Evolutionary conservation across 2,888 invertebrate species (phyloP).

Genomic region (Drosophila rubida): DNA sequence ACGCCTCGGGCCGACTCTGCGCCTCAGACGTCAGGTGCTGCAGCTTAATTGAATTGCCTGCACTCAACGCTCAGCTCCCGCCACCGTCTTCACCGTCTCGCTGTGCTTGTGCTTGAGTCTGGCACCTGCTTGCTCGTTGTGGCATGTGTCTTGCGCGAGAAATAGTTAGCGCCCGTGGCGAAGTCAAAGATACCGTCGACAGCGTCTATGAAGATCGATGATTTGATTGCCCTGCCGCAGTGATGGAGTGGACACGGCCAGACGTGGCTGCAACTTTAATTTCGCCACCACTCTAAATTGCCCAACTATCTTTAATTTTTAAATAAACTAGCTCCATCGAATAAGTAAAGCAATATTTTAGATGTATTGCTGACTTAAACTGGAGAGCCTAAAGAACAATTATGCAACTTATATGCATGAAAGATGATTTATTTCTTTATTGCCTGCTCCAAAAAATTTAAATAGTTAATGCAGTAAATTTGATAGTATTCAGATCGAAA

Average conservation of each 20-base stretch:
- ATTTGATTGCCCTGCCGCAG: constrained; percentile 20
- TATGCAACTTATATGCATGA: no score
- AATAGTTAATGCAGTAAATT: no score
- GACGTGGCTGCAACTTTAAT: not conserved
- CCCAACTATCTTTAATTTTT: no score
- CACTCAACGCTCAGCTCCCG: not conserved
- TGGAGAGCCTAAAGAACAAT: no score
- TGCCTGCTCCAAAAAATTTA: no score
- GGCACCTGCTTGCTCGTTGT: constrained; percentile 20
- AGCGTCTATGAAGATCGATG: constrained; percentile 64
- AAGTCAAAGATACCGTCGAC: constrained; percentile 46
- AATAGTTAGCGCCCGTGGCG: constrained; percentile 29
- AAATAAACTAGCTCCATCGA: no score
- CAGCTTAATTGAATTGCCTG: constrained; percentile 74
- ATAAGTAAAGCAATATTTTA: no score
- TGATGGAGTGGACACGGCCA: constrained; percentile 27
- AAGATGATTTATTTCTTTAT: no score
- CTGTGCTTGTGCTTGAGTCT: constrained; percentile 8
- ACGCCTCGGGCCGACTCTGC: not conserved
- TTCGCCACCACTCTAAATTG: not conserved
- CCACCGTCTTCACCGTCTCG: no score
- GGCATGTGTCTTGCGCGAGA: constrained; percentile 27
- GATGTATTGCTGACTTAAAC: no score
- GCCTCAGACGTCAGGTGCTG: constrained; percentile 54
- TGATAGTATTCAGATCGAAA: no score